Conservation (phyloP, 2,888 invertebrate genomes). For the Rhyacophila evoluta region DNA sequence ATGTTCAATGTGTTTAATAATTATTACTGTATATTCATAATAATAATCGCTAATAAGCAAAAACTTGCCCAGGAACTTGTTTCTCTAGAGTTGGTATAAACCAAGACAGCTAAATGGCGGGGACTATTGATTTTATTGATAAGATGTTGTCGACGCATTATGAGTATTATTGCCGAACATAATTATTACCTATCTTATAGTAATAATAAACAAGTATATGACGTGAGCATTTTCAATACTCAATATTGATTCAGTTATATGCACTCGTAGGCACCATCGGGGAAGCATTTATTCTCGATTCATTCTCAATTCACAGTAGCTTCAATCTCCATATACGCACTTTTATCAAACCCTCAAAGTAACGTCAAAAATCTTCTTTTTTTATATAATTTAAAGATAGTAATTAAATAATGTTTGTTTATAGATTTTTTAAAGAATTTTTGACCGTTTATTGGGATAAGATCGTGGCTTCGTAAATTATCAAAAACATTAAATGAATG, state of each 20-base stretch:
- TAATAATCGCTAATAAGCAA: slow-evolving; percentile 6
- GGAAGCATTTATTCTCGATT: too few relatives aligned
- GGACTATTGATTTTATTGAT: slow-evolving; percentile 13
- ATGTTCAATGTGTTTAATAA: not conserved
- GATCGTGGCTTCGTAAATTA: too few relatives aligned
- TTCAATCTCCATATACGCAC: not conserved
- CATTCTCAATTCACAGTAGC: not conserved
- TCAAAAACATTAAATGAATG: too few relatives aligned
- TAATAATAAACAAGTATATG: not conserved
- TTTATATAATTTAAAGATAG: not conserved
- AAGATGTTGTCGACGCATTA: not conserved
- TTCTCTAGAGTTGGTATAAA: not conserved
- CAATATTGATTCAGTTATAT: not conserved
- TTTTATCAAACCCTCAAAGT: too few relatives aligned
- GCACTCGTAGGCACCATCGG: not conserved
- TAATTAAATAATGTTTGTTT: too few relatives aligned
- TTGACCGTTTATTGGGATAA: too few relatives aligned
- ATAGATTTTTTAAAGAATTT: too few relatives aligned
- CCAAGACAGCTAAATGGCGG: slow-evolving; percentile 3
- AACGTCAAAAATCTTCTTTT: too few relatives aligned
- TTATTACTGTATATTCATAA: slow-evolving; percentile 3
- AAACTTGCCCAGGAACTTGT: not conserved
- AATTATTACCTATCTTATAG: not conserved
- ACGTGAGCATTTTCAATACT: not conserved
- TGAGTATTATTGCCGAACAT: not conserved